Conservation (phyloP, 2,888 invertebrate species). For the Phalangium opilio region DNA sequence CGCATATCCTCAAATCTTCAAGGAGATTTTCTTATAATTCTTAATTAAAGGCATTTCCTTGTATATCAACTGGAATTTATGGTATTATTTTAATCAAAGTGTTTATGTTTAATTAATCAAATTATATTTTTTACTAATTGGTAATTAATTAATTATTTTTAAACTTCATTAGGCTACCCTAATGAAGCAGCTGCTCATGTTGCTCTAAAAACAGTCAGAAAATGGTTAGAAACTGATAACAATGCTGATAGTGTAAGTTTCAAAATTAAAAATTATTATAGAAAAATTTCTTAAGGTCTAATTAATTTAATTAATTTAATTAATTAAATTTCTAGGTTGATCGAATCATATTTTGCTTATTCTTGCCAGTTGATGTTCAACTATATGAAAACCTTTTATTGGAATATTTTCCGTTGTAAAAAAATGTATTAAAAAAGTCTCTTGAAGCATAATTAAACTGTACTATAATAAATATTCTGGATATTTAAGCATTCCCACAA, state of each 20-base stretch:
- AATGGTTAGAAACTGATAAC: slow-evolving; percentile 38
- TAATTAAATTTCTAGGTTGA: background rate
- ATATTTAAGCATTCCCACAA: too few species aligned
- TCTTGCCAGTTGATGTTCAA: background rate
- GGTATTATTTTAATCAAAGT: slow-evolving; percentile 31
- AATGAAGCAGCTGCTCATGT: slow-evolving; percentile 58
- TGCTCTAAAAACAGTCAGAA: slow-evolving; percentile 48
- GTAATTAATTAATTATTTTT: slow-evolving; percentile 6
- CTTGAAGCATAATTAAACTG: too few species aligned
- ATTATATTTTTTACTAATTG: background rate
- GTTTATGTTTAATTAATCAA: too few species aligned
- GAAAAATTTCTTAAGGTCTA: too few species aligned
- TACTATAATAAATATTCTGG: too few species aligned
- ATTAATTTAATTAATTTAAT: too few species aligned
- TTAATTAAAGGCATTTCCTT: slow-evolving; percentile 54
- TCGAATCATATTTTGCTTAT: background rate
- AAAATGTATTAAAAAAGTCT: too few species aligned
- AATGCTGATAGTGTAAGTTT: slow-evolving; percentile 26
- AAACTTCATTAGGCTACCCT: slow-evolving; percentile 61
- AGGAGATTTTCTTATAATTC: slow-evolving; percentile 34
- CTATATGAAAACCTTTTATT: background rate
- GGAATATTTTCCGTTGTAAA: background rate
- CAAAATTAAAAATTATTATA: background rate
- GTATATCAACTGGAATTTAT: slow-evolving; percentile 81
- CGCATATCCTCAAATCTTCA: slow-evolving; percentile 49